These are phyloP conservation scores for Geotrypetes seraphini DNA, from an alignment of 2,797 vertebrate genomes.

Conservation along the genomic window DNA sequence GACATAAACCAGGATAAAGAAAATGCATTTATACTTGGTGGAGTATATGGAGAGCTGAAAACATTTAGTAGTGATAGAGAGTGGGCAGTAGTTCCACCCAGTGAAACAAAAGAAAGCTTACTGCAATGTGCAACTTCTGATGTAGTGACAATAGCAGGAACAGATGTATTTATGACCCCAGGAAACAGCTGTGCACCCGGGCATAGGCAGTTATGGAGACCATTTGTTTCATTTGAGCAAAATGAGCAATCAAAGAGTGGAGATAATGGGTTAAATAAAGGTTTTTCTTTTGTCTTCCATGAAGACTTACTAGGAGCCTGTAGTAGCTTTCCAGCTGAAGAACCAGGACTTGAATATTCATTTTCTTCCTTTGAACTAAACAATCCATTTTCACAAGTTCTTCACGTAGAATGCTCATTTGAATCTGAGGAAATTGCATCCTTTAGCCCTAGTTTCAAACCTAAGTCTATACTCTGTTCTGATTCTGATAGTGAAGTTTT, in stretches of 20 bases:
- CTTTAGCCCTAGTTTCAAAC: conserved; percentile 92
- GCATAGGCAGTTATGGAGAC: conserved; percentile 88
- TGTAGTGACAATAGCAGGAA: conserved; percentile 88
- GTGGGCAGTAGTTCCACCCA: conserved; percentile 84
- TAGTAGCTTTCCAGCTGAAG: conserved; percentile 80
- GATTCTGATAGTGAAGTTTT: conserved; percentile 85
- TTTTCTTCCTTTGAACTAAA: conserved; percentile 93
- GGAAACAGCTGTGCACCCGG: conserved; percentile 88
- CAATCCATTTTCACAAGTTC: conserved; percentile 95
- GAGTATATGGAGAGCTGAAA: conserved; percentile 93
- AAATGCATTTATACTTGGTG: conserved; percentile 87
- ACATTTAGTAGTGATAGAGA: conserved; percentile 76
- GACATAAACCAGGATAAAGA: conserved; percentile 75
- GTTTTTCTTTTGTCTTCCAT: conserved; percentile 98
- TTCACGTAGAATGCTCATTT: conserved; percentile 96
- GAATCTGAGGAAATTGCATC: conserved; percentile 94
- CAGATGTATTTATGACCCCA: conserved; percentile 91
- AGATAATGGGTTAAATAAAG: conserved; percentile 82
- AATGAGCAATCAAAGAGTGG: conserved; percentile 70
- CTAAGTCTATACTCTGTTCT: conserved; percentile 93
- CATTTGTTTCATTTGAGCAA: conserved; percentile 85
- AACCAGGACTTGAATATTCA: conserved; percentile 84
- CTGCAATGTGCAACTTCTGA: conserved; percentile 83
- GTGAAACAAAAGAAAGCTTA: conserved; percentile 65
- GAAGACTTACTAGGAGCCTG: conserved; percentile 96